Evolutionary conservation across 2,888 invertebrate species (phyloP), one percentile per base, ranked within the genome.

Genomic region (Plutella xylostella): DNA sequence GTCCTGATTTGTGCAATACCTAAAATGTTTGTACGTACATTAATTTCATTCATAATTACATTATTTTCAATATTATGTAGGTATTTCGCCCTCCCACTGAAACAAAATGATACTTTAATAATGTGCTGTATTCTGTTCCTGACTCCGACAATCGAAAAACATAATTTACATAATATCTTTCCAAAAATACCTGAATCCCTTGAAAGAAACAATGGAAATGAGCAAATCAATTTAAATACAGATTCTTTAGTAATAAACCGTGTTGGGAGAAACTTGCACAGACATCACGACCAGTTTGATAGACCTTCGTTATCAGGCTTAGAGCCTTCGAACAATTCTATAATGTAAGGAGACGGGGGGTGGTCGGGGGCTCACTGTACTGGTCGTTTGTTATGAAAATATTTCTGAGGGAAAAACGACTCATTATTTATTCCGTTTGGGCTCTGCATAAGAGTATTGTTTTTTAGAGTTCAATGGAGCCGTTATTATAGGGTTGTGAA

Each of bases 381-480:
- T n/a, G n/a, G n/a, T n/a, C n/a, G n/a, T n/a, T n/a, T n/a, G n/a
- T 37, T 39, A 68, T 63, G 61, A 70, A 73, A 71, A 70, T 68
- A 68, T 71, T 57, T 65, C 63, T 57, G 52, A 56, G 58, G 56
- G 56, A 52, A 48, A 46, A 53, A 50, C 48, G 34, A 21, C 67
- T 68, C 73, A 71, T 74, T 73, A 65, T 65, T 72, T 72, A 75
- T 78, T 77, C 75, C 65, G 64, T 74, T 72, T 74, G 68, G 65
- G 56, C 69, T 72, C 70, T 66, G 66, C 64, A 52, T 47, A 43
- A 43, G 48, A 48, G 52, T 53, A 54, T 58, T 60, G 58, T 53
- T 55, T 53, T n/a, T n/a, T 14, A n/a, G 7, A 39, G 21, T 21
- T 12, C 20, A 51, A 53, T 55, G 56, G 49, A n/a, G n/a, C n/a